A percentile compares a stretch with the other conserved stretches of the same genome.
These are phyloP conservation scores for Myodes glareolus DNA, from an alignment of 2,113 vertebrate species.

Conservation along the genomic window DNA sequence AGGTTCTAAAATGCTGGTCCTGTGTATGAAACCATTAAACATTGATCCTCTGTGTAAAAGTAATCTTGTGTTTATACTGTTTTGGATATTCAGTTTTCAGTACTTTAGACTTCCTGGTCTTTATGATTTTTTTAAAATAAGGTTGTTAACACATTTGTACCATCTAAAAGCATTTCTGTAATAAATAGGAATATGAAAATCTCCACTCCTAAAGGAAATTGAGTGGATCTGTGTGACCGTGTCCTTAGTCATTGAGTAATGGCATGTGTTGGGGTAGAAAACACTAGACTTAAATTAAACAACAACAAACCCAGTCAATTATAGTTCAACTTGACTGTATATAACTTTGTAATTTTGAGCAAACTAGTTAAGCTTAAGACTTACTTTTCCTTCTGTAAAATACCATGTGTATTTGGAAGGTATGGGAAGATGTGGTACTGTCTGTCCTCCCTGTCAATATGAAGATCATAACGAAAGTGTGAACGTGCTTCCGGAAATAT, in stretches of 20 bases:
- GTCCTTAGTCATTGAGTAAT: slow-evolving; percentile 7
- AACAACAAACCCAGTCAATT: not conserved
- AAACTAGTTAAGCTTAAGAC: slow-evolving; percentile 47
- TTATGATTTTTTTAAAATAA: not conserved
- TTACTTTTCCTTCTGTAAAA: slow-evolving; percentile 33
- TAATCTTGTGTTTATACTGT: not conserved
- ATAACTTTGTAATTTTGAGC: slow-evolving; percentile 19
- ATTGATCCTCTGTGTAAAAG: not conserved
- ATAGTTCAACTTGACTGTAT: not conserved
- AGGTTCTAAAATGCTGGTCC: not conserved
- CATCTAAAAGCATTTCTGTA: slow-evolving; percentile 40
- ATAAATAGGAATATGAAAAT: slow-evolving; percentile 44
- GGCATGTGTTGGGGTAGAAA: not conserved
- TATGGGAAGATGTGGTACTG: not conserved
- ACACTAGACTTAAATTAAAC: not conserved
- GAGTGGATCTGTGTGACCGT: not conserved
- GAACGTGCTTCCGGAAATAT: slow-evolving; percentile 34
- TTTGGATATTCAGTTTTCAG: slow-evolving; percentile 53
- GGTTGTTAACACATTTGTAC: slow-evolving; percentile 26
- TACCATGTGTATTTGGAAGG: not conserved
- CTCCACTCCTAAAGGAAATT: not conserved
- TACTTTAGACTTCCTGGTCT: slow-evolving; percentile 44
- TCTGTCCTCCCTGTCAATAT: not conserved
- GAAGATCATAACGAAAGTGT: slow-evolving; percentile 19
- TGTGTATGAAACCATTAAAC: slow-evolving; percentile 25